These are phyloP conservation scores for Pardalotus punctatus DNA, from an alignment of 2,113 vertebrate genomes.

Conservation along the genomic window DNA sequence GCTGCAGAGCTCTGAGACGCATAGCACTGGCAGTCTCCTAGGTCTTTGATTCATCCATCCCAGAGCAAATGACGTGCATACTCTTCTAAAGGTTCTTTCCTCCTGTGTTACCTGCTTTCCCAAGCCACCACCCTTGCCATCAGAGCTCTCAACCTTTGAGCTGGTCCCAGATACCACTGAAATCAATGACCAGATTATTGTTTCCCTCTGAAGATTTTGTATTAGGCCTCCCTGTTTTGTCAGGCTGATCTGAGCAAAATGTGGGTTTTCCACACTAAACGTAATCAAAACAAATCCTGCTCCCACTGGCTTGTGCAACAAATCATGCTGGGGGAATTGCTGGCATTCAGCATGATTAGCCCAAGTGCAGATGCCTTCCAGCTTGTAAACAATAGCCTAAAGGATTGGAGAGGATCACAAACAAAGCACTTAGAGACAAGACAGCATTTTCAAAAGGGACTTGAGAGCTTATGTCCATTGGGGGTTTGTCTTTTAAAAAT, in stretches of 20 bases:
- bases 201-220: background rate
- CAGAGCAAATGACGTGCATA: background rate
- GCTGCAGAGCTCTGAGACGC: background rate
- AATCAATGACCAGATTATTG: background rate
- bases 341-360: slow-evolving; percentile 51
- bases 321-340: slow-evolving; percentile 58
- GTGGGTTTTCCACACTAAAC: background rate
- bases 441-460: slow-evolving; percentile 47
- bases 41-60: background rate
- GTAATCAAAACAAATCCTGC: slow-evolving; percentile 46
- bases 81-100: background rate
- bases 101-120: background rate
- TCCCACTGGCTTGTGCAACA: slow-evolving; percentile 43
- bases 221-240: background rate
- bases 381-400: slow-evolving; percentile 62
- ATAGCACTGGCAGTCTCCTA: background rate
- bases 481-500: slow-evolving; percentile 61
- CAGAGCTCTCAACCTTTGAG: background rate
- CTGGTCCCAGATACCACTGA: background rate
- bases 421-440: slow-evolving; percentile 57
- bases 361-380: slow-evolving; percentile 46
- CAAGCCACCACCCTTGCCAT: background rate
- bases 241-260: background rate
- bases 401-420: slow-evolving; percentile 61
- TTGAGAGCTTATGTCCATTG: slow-evolving; percentile 47